phyloP scores from a whole-genome alignment of 2,797 vertebrate genomes.

The Chiloscyllium punctatum region DNA sequence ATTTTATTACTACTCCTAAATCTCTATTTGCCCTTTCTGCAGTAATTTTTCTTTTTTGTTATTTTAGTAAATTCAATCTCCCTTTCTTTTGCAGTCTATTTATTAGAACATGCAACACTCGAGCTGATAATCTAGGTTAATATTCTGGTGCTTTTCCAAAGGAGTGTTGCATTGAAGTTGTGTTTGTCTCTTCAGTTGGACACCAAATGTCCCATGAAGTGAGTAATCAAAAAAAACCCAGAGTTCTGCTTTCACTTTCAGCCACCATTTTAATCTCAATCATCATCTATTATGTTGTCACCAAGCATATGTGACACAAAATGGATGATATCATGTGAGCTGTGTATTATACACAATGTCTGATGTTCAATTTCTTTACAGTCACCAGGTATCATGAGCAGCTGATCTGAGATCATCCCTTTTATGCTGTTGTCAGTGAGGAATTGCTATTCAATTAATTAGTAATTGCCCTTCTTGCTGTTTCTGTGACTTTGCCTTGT shows the following conservation, averaged over 20 bases:
- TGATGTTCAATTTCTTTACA: neutral
- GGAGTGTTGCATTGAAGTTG: neutral
- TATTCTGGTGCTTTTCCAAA: neutral
- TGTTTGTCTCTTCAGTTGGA: neutral
- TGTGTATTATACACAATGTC: neutral
- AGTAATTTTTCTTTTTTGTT: neutral
- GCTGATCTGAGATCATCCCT: neutral
- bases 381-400: neutral
- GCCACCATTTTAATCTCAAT: neutral
- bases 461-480: neutral
- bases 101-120: neutral
- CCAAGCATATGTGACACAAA: neutral
- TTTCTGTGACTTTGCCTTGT: neutral
- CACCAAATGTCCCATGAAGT: neutral
- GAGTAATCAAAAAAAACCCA: neutral
- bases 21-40: neutral
- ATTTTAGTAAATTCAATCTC: neutral
- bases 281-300: neutral
- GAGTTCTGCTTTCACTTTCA: neutral
- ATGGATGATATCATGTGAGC: neutral
- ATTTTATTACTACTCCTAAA: neutral
- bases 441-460: neutral
- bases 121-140: neutral
- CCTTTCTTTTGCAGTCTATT: neutral
- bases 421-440: neutral